Base-by-base conservation (phyloP, 2,888 invertebrate genomes). In the Acanthacorydalis orientalis region DNA sequence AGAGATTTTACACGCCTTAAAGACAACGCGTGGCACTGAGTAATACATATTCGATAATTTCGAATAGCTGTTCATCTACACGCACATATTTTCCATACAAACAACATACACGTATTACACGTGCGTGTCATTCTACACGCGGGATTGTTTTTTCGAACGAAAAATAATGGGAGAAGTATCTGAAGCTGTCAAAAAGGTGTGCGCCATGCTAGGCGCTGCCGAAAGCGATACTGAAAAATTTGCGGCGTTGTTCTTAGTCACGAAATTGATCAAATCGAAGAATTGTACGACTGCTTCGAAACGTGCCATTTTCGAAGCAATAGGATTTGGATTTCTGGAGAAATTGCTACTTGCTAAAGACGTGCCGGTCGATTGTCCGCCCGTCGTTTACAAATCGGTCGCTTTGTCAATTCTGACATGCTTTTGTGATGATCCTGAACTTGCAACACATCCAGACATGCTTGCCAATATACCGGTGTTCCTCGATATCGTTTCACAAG, bases 161-260 rank as follows among this genome's bases (percentile, higher is more conserved):
- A 23, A 23, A 23, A 23, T 23, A 23, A 60, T 64, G 55, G 65
- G 63, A 47, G 61, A 67, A 56, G 73, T 86, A 64, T 81, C 87
- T 53, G 88, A 88, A 59, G 76, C 83, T 51, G 83, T 91, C 52
- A 80, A 83, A 64, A 87, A 88, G 73, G 89, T 89, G 68, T 78
- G 83, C 55, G 76, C 77, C 51, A 80, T 89, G 57, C 65, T 92
- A 54, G 82, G 84, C 64, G 75, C 76, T 58, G 84, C 88, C 10
- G 77, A 78, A 57, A 83, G 78, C 61, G 91, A 92, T 64, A 89
- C 89, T 1, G 90, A 91, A 64, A 90, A 88, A 63, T 89, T 92
- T 63, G 90, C 91, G 38, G 88, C 84, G 1, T 73, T 92, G 44
- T 89, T 91, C 63, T 83, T 91, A 82, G 88, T 91, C 46, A 90